Base-by-base conservation (phyloP, 2,113 vertebrate genomes). In the Lophochroa leadbeateri region DNA sequence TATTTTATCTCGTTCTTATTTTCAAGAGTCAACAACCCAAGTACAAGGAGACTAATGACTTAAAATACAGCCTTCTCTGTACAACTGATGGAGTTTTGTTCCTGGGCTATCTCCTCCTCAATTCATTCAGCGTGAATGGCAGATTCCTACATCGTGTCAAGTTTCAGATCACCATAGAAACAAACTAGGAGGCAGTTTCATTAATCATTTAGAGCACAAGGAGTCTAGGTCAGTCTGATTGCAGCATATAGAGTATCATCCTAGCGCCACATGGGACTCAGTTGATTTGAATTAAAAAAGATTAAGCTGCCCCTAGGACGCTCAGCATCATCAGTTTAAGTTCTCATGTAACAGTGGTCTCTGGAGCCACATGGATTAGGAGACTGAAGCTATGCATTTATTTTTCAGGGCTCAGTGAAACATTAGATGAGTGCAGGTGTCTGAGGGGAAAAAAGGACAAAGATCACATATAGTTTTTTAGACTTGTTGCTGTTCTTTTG, bases 171-270 rank as follows among this genome's bases (percentile, higher is more conserved):
- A 98, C 99, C 99, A 98, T 99, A 98, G 99, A 99, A 98, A 99
- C 99, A 97, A 99, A 99, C 98, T 98, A 98, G 98, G 98, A 99
- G 99, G 99, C 99, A 99, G 99, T 99, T 99, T 99, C 99, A 99
- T 99, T 99, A 99, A 99, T 99, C 99, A 99, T 99, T 99, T 99
- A 99, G 99, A 99, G 99, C 98, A 97, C 98, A 97, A 99, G 98
- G 98, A 99, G 99, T 99, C 99, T 99, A 99, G 99, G 99, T 99
- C 99, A 99, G 99, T 99, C 99, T 99, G 99, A 99, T 99, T 99
- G 99, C 99, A 98, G 99, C 98, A 99, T 99, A 99, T 99, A 99
- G 98, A 98, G 99, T 99, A 99, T 99, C 99, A 99, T 99, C 99
- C 98, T 97, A 97, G 97, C 97, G 98, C 98, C 98, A 98, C 98